These are phyloP conservation scores for Drosophila kanekoi DNA, from an alignment of 2,888 invertebrate genomes.

Conservation along the genomic window DNA sequence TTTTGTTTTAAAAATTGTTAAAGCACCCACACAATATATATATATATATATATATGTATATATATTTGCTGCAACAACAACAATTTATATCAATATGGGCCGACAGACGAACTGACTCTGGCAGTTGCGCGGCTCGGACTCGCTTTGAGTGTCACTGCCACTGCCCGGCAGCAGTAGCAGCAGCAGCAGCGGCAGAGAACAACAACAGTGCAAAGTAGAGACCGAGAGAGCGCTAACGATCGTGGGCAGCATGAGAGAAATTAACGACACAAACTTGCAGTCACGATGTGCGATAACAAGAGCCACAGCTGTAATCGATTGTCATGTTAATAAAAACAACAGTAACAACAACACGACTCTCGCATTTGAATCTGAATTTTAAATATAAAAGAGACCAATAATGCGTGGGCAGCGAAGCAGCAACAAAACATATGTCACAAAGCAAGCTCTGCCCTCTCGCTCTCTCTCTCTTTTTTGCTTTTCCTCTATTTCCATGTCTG, in stretches of 20 bases:
- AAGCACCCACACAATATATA: conserved; percentile 54
- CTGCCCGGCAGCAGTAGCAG: conserved; percentile 44
- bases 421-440: conserved; percentile 37
- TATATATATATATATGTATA: conserved; percentile 11
- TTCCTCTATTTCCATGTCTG: conserved; percentile 10
- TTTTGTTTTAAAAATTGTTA: conserved; percentile 46
- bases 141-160: conserved; percentile 78
- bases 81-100: conserved; percentile 65
- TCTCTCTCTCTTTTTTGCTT: conserved; percentile 3
- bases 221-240: conserved; percentile 24
- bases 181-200: conserved; percentile 20
- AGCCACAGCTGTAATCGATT: conserved; percentile 71
- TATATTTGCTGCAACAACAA: conserved; percentile 34
- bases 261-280: conserved; percentile 32
- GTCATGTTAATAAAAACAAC: conserved; percentile 34
- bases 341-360: conserved; percentile 34
- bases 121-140: conserved; percentile 37
- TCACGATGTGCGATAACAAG: conserved; percentile 46
- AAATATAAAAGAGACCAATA: conserved; percentile 30
- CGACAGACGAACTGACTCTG: conserved; percentile 63
- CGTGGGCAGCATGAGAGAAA: conserved; percentile 38
- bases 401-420: conserved; percentile 30
- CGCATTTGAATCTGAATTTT: conserved; percentile 36
- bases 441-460: background rate
- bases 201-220: conserved; percentile 4